phyloP scores from a whole-genome alignment of 1,140 invertebrate species.

The Polypedilum vanderplanki region DNA sequence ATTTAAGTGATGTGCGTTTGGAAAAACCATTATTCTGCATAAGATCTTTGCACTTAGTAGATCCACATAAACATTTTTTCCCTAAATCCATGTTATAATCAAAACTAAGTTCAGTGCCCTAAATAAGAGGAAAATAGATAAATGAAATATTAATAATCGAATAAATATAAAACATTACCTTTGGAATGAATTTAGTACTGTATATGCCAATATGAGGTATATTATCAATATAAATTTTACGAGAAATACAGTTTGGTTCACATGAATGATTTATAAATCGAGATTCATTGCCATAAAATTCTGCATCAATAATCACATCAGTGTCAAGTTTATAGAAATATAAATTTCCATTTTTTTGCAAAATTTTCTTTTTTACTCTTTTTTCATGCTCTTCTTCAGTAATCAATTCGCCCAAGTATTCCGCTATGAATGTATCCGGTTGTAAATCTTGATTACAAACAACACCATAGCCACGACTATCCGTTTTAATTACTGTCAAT shows the following conservation, averaged over 20 bases:
- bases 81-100: no score
- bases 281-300: constrained; percentile 82
- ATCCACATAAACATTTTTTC: no score
- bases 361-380: constrained; percentile 69
- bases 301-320: constrained; percentile 87
- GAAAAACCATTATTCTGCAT: no score
- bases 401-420: constrained; percentile 94
- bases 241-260: constrained; percentile 88
- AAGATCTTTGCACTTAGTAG: no score
- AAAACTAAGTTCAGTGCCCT: no score
- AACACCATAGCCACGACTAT: constrained; percentile 80
- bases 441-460: constrained; percentile 64
- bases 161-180: no score
- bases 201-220: constrained; percentile 86
- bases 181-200: constrained; percentile 61
- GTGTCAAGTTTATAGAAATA: constrained; percentile 92
- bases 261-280: constrained; percentile 90
- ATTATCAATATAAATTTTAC: constrained; percentile 91
- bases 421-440: constrained; percentile 81
- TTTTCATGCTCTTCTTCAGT: constrained; percentile 82
- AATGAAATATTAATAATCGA: no score
- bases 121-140: no score
- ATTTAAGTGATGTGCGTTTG: no score
- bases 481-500: constrained; percentile 67
- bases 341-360: constrained; percentile 82